phyloP scores from a whole-genome alignment of 2,113 vertebrate species.

The mouse (Mus musculus) region DNA sequence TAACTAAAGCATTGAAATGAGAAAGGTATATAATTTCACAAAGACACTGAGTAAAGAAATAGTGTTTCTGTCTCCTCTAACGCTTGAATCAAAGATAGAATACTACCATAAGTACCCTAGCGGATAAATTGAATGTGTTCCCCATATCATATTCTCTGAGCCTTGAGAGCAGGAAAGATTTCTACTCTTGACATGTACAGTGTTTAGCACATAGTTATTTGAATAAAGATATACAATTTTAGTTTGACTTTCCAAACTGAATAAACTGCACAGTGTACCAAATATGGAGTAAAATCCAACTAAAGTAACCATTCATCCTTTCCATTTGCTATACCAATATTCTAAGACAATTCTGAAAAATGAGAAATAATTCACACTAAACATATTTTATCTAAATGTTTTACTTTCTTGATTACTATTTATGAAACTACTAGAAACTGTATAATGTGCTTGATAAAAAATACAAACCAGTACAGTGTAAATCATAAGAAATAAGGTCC shows the following conservation, averaged over 20 bases:
- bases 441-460: conserved; percentile 46
- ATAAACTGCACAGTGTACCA: conserved; percentile 17
- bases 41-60: neutral
- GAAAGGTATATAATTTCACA: neutral
- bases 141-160: neutral
- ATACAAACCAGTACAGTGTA: conserved; percentile 13
- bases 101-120: neutral
- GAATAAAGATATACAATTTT: neutral
- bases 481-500: conserved; percentile 65
- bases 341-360: conserved; percentile 33
- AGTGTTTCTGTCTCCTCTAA: neutral
- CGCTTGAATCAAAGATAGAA: neutral
- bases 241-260: neutral
- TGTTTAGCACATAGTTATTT: neutral
- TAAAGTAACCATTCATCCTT: conserved; percentile 2
- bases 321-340: neutral
- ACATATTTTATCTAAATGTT: conserved; percentile 12
- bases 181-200: fast-evolving
- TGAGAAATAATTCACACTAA: conserved; percentile 32
- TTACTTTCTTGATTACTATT: conserved; percentile 19
- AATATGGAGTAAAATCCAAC: neutral
- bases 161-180: neutral
- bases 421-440: conserved; percentile 50
- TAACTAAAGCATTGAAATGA: neutral
- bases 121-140: neutral